phyloP scores from a whole-genome alignment of 2,113 vertebrate genomes.

The Sylvilagus bachmani region DNA sequence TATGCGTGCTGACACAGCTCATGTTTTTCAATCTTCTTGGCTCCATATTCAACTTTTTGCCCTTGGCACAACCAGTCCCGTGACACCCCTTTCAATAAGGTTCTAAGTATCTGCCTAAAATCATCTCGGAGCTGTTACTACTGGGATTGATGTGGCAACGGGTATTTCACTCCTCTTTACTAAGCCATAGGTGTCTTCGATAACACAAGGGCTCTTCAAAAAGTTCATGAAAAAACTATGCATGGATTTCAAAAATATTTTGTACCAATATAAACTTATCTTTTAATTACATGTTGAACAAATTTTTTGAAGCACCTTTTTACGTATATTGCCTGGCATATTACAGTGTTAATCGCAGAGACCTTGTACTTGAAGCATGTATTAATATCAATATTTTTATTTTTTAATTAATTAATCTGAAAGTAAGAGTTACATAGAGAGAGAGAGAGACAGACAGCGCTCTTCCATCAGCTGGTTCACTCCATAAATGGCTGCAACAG shows the following conservation, averaged over 20 bases:
- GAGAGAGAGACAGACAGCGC: too few species aligned
- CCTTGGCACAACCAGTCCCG: slow-evolving; percentile 31
- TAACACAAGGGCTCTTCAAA: too few species aligned
- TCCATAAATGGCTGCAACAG: too few species aligned
- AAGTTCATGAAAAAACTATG: too few species aligned
- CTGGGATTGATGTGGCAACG: background rate
- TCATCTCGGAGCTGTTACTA: background rate
- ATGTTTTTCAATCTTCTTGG: slow-evolving; percentile 70
- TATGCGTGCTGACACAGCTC: slow-evolving; percentile 66
- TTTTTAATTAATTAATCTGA: too few species aligned
- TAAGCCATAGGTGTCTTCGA: background rate
- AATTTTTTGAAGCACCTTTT: background rate
- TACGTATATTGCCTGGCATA: background rate
- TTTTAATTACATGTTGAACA: too few species aligned
- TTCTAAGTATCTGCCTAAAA: slow-evolving; percentile 11
- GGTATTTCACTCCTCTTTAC: background rate
- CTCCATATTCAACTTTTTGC: slow-evolving; percentile 54
- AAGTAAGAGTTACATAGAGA: too few species aligned
- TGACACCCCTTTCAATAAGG: background rate
- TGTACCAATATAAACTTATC: too few species aligned
- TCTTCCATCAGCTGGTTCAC: too few species aligned
- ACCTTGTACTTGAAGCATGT: slow-evolving; percentile 3
- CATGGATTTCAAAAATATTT: too few species aligned
- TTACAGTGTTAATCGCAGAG: background rate
- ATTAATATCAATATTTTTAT: background rate